phyloP scores from a whole-genome alignment of 2,797 vertebrate genomes.

The Chloroceryle amazona region DNA sequence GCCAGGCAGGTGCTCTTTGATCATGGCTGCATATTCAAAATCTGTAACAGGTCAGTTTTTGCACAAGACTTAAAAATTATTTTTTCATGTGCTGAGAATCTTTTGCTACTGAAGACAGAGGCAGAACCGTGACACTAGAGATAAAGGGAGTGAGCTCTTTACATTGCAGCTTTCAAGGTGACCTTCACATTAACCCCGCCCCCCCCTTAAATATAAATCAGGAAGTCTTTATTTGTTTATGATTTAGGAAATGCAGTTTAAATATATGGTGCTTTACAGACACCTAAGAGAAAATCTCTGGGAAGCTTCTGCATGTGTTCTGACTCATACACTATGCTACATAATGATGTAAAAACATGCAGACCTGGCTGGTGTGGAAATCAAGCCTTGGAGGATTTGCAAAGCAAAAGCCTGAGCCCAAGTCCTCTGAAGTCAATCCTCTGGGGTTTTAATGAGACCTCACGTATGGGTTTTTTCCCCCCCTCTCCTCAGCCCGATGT shows the following conservation, averaged over 20 bases:
- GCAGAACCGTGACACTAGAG: neutral
- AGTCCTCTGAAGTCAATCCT: neutral
- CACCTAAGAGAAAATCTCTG: neutral
- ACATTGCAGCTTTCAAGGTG: slow-evolving; percentile 37
- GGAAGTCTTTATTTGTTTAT: slow-evolving; percentile 11
- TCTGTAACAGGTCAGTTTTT: neutral
- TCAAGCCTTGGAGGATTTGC: neutral
- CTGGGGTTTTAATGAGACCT: neutral
- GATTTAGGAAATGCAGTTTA: neutral
- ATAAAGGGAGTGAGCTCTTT: slow-evolving; percentile 4
- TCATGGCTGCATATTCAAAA: neutral
- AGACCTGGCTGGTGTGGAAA: neutral
- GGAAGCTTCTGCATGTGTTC: neutral
- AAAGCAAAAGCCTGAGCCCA: neutral
- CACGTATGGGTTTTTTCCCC: neutral
- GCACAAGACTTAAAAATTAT: neutral
- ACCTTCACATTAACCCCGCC: neutral
- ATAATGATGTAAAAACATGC: neutral
- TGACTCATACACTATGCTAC: neutral
- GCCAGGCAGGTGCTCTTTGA: neutral
- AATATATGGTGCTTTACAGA: neutral
- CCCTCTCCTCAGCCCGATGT: accelerated
- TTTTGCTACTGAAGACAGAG: neutral
- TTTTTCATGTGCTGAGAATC: neutral
- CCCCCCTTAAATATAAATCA: neutral